These are phyloP conservation scores for Poecilia latipinna DNA, from an alignment of 2,113 vertebrate genomes.

Conservation along the genomic window DNA sequence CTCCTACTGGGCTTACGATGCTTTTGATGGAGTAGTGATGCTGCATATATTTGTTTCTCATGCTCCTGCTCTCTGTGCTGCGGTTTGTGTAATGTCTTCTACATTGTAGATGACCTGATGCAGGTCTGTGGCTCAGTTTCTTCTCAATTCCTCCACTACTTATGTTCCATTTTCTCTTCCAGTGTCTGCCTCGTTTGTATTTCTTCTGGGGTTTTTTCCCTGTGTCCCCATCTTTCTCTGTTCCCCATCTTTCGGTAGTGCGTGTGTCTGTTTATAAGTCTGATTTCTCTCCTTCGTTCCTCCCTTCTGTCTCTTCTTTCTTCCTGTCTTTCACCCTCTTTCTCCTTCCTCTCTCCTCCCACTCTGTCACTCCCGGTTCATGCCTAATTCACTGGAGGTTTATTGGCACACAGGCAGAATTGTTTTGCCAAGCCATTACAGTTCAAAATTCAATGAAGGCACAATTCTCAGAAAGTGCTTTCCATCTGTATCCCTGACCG, in stretches of 20 bases:
- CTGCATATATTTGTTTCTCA: conserved; percentile 50
- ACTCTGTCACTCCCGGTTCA: conserved; percentile 56
- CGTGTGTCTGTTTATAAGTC: conserved; percentile 56
- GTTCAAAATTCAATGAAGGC: conserved; percentile 77
- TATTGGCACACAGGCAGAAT: conserved; percentile 73
- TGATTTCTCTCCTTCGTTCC: conserved; percentile 39
- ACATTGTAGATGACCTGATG: conserved; percentile 34
- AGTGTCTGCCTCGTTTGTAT: conserved; percentile 62
- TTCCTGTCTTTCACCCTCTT: conserved; percentile 34
- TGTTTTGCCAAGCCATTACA: conserved; percentile 79
- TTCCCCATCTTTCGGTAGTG: conserved; percentile 53
- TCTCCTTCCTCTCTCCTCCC: conserved; percentile 15
- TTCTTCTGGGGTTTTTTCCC: conserved; percentile 32
- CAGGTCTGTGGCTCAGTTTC: conserved; percentile 39
- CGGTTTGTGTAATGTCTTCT: conserved; percentile 42
- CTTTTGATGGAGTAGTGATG: conserved; percentile 54
- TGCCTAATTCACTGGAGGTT: conserved; percentile 74
- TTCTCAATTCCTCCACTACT: conserved; percentile 50
- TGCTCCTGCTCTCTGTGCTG: conserved; percentile 21
- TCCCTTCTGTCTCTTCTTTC: conserved; percentile 43
- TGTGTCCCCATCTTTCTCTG: conserved; percentile 48
- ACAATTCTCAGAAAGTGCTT: conserved; percentile 68
- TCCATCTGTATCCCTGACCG: conserved; percentile 49
- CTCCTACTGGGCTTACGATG: conserved; percentile 52
- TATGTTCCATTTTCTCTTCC: conserved; percentile 52